Conservation (phyloP, 2,797 vertebrate genomes). For the Mus spretus region DNA sequence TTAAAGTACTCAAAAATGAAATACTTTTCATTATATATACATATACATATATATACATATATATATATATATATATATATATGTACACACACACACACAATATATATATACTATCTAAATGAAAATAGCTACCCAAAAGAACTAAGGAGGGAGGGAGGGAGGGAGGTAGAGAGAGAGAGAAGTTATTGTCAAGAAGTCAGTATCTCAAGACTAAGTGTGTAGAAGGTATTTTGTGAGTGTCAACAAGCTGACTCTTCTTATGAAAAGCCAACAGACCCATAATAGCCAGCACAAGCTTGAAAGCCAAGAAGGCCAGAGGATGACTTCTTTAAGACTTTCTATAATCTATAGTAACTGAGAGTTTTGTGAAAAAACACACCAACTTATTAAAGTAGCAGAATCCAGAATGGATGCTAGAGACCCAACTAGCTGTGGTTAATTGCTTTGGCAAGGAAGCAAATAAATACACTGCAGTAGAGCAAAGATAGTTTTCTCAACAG, state of each 20-base stretch:
- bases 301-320: neutral
- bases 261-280: neutral
- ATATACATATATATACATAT: no score
- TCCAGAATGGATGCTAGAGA: neutral
- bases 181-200: neutral
- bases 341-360: neutral
- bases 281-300: neutral
- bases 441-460: neutral
- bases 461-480: neutral
- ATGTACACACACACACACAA: no score
- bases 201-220: neutral
- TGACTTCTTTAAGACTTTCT: neutral
- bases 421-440: neutral
- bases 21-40: neutral
- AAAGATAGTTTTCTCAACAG: neutral
- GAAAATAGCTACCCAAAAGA: neutral
- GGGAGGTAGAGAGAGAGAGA: neutral
- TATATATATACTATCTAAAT: neutral
- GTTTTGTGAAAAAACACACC: neutral
- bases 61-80: no score
- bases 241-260: neutral
- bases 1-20: neutral
- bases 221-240: neutral
- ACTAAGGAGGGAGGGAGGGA: no score
- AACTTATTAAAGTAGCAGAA: neutral